Conservation (phyloP, 2,888 invertebrate species). For the Itoplectis maculator region DNA sequence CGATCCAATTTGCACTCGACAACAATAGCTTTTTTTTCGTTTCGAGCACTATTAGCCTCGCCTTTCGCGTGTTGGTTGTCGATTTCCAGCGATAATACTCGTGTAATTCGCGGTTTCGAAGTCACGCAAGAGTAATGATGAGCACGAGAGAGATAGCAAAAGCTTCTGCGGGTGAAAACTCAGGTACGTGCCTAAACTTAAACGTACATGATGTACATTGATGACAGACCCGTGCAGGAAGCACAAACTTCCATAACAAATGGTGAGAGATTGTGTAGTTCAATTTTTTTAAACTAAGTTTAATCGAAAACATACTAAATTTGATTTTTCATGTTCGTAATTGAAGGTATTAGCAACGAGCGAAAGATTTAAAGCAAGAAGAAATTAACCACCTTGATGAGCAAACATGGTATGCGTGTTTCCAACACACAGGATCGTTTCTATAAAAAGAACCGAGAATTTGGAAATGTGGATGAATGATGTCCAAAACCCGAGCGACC, state of each 20-base stretch:
- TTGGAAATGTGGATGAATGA: neutral
- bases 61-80: neutral
- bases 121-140: neutral
- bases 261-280: neutral
- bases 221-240: neutral
- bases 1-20: neutral
- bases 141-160: neutral
- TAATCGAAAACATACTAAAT: too few species aligned
- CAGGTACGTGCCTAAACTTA: neutral
- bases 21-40: neutral
- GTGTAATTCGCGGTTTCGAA: neutral
- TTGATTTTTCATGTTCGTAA: too few species aligned
- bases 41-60: neutral
- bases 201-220: neutral
- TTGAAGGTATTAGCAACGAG: too few species aligned
- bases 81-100: neutral
- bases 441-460: neutral
- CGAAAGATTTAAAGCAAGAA: neutral
- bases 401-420: neutral
- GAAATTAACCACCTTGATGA: neutral
- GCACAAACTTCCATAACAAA: neutral
- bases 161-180: neutral
- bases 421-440: neutral
- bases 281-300: neutral
- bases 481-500: neutral